These are phyloP conservation scores for Forbesichthys papilliferus DNA, from an alignment of 2,113 vertebrate species.

Conservation along the genomic window DNA sequence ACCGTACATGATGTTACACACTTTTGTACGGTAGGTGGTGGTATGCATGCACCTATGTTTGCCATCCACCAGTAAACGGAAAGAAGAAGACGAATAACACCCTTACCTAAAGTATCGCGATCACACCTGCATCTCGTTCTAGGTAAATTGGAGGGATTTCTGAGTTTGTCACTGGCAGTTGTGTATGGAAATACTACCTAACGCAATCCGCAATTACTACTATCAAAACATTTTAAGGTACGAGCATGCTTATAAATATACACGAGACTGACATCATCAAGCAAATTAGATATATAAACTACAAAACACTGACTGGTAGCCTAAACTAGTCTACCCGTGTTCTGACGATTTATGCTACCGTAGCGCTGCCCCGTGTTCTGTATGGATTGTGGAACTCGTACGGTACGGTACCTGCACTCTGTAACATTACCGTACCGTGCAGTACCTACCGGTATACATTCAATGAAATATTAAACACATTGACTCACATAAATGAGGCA, in stretches of 20 bases:
- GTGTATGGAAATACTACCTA: constrained; percentile 41
- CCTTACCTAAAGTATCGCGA: constrained; percentile 21
- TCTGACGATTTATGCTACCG: no score
- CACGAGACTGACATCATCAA: rapidly evolving
- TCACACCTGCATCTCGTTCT: constrained; percentile 16
- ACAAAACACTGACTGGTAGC: no score
- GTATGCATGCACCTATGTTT: neutral
- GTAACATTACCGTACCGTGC: no score
- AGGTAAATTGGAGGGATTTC: constrained; percentile 55
- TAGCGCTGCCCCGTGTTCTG: no score
- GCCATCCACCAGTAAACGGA: neutral
- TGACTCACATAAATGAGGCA: no score
- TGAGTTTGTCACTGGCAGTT: neutral
- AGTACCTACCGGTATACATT: no score
- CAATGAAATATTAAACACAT: no score
- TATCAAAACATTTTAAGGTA: constrained; percentile 17
- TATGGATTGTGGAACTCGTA: no score
- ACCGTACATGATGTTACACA: no score
- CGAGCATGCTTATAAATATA: neutral
- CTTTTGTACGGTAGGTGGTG: no score
- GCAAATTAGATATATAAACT: neutral
- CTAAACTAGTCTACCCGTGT: no score
- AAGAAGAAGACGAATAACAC: neutral
- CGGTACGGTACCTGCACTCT: no score
- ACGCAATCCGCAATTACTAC: neutral